Evolutionary conservation across 1,140 invertebrate species (phyloP), one percentile per base, ranked within the genome.

Genomic region (Acromyrmex charruanus): DNA sequence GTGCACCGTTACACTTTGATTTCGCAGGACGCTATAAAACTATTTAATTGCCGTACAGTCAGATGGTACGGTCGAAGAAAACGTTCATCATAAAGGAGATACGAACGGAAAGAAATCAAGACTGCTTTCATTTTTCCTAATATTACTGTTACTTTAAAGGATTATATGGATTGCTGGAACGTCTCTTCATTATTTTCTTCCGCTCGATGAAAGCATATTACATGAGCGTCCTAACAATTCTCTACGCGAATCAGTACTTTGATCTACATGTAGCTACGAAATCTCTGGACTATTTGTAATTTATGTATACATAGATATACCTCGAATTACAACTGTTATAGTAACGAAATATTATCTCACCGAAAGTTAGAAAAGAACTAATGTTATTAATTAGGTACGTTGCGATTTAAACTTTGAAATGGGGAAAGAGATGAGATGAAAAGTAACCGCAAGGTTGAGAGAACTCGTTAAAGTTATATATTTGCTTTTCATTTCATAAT

Each of bases 1-100:
- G 21, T 58, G 68, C 68, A 44, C 21, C 53, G 66, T 72, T 72
- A 35, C 66, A 82, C 21, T 55, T 72, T 18, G 53, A 25, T 72
- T 72, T 72, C 53, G 31, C 77, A 63, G 31, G 63, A 49, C 51
- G 35, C 66, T 74, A 31, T 74, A 82, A 82, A 82, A 59, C 72
- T 82, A 82, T 72, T 82, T 65, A 74, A 80, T 55, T 25, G 53
- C 21, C 68, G 53, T 53, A 72, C 53, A 18, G 53, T 81, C 25
- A 59, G 35, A 58, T 25, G 16, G 59, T 81, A 25, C 25, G 25
- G 25, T 53, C 18, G 35, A 58, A 61, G 21, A 25, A 71, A 72
- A 82, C 25, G 35, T 72, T 81, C 18, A 53, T 72, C 79, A 39
- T 82, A 82, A 82, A 59, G 12, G 25, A 58, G 53, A 80, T 21